Conservation (phyloP, 2,113 vertebrate genomes). For the Nyctereutes procyonoides region DNA sequence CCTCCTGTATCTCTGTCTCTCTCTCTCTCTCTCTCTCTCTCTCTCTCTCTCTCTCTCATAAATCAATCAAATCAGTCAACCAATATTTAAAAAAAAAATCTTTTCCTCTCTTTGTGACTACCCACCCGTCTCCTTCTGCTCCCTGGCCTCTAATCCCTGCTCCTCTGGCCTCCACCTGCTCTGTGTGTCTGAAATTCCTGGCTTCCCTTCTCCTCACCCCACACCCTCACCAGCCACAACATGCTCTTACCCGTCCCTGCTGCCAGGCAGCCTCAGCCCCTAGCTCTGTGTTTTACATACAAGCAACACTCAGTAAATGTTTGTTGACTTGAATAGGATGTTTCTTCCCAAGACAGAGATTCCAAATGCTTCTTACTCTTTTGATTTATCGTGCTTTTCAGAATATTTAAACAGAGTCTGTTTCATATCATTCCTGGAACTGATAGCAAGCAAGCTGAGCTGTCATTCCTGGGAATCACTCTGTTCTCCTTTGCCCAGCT, state of each 20-base stretch:
- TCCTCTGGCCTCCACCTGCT: background rate
- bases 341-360: conserved; percentile 12
- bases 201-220: too few relatives aligned
- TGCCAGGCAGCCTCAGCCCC: too few relatives aligned
- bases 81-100: background rate
- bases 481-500: background rate
- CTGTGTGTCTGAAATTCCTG: background rate
- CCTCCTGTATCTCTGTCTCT: background rate
- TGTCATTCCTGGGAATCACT: background rate
- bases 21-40: background rate
- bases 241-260: background rate
- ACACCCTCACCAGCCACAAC: background rate
- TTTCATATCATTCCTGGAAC: background rate
- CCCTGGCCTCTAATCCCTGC: background rate
- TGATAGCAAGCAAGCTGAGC: background rate
- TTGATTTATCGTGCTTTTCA: background rate
- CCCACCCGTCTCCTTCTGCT: fast-evolving
- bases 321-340: background rate
- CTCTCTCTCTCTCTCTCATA: background rate
- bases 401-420: background rate
- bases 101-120: background rate
- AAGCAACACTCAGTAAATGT: background rate
- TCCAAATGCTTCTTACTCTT: background rate
- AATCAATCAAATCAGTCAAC: background rate
- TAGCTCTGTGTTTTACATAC: background rate